Evolutionary conservation across 2,797 vertebrate genomes (phyloP), one percentile per base, ranked within the genome.

Genomic region (Danio kyathit): DNA sequence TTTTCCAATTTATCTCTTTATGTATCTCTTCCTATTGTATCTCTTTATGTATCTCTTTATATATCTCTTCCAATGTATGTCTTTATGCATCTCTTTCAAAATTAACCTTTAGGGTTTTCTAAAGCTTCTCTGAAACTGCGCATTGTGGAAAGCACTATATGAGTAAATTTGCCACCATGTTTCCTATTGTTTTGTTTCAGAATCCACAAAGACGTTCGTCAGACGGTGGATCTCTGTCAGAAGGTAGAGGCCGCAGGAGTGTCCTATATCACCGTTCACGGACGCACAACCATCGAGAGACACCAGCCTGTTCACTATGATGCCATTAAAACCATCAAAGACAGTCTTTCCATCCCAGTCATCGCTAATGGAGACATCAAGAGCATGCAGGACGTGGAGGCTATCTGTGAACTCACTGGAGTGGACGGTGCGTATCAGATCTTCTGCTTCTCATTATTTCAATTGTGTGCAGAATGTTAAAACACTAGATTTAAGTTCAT

Each of bases 261-360:
- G 78, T 98, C 97, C 0, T 99, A 97, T 97, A 96, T 99, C 86
- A 98, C 97, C 1, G 96, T 99, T 21, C 98, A 99, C 0, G 98
- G 97, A 3, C 95, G 98, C 77, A 96, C 94, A 48, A 76, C 92
- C 61, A 96, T 97, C 56, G 98, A 99, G 89, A 96, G 97, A 74
- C 97, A 99, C 90, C 97, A 99, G 73, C 96, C 97, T 10, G 97
- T 98, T 74, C 95, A 98, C 90, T 96, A 96, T 46, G 95, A 98
- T 71, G 95, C 96, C 86, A 99, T 99, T 87, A 97, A 96, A 92
- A 95, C 92, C 71, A 96, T 99, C 89, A 98, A 99, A 88, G 95
- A 97, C 91, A 97, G 95, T 41, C 44, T 97, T 7, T 95, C 95
- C 52, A 86, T 99, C 88, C 98, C 98, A 48, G 78, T 98, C 72